Base-by-base conservation (phyloP, 2,888 invertebrate genomes). In the Petrolisthes cinctipes region DNA sequence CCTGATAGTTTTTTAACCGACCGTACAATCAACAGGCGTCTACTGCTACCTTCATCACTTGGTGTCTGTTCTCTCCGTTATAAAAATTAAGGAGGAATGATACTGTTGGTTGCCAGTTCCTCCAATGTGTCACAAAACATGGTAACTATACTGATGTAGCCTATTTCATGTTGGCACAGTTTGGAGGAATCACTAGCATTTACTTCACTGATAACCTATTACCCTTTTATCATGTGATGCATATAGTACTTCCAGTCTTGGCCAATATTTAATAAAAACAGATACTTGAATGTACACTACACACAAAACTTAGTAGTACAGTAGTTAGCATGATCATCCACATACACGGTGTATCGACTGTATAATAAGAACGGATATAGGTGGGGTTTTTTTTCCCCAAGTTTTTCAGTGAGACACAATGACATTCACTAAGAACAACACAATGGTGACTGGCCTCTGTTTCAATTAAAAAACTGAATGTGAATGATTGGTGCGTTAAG, bases 371-470 rank as follows among this genome's bases (percentile, higher is more conserved):
- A 66, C 9, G 51, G 81, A 71, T 71, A 61, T 61, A 61, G 6
- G 6, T 61, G 14, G 6, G 6, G 17, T 61, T 71, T 71, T 71
- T 11, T 71, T 71, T 71, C 4, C 6, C n/a, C 71, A 11, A 66
- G 66, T 57, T 83, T 71, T 71, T 71, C 75, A n/a, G 56, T 57
- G 20, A 66, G 20, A 83, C 51, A 73, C 73, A 20, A 54, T 83
- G 71, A 75, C 71, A 73, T 75, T 57, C 83, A 83, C 82, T 61
- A 11, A n/a, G n/a, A 61, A 68, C 82, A 68, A 68, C 23, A 71
- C 71, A 57, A 73, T 51, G n/a, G n/a, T 73, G 56, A 83, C 75
- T 83, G 83, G 83, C 75, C 75, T 17, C 20, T 73, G 57, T 75
- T 75, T 54, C 53, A 61, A 11, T 53, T 54, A 71, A 82, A 54